Evolutionary conservation across 2,888 invertebrate genomes (phyloP).

Genomic region (Orthonevra nobilis): DNA sequence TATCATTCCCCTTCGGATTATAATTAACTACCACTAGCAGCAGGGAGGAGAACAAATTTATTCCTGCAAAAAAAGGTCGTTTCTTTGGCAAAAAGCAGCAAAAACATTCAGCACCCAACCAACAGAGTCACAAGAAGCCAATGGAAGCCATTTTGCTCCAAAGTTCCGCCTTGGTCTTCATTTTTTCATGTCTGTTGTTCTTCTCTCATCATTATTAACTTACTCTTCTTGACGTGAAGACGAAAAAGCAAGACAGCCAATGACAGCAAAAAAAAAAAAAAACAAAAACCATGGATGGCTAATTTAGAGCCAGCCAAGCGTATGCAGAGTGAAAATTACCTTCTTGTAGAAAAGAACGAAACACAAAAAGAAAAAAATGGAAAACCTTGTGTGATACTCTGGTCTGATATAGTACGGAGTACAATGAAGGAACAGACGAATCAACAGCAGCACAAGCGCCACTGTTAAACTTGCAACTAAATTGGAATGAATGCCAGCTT

Average conservation of each 20-base stretch:
- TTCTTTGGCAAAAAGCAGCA: constrained; percentile 19
- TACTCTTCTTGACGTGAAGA: constrained; percentile 63
- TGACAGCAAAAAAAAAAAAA: constrained; percentile 50
- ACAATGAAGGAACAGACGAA: constrained; percentile 53
- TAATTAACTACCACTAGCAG: constrained; percentile 71
- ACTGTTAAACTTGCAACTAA: constrained; percentile 6
- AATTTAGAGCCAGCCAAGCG: constrained; percentile 67
- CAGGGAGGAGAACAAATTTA: constrained; percentile 7
- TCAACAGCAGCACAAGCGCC: constrained; percentile 44
- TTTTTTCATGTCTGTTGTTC: constrained; percentile 27
- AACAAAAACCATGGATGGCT: constrained; percentile 55
- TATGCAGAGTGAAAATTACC: constrained; percentile 70
- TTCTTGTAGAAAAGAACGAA: constrained; percentile 11
- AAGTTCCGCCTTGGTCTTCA: constrained; percentile 58
- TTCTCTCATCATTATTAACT: constrained; percentile 66
- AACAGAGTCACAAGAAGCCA: constrained; percentile 62
- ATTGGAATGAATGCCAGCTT: constrained; percentile 8
- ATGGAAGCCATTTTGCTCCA: constrained; percentile 67
- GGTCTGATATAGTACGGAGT: constrained; percentile 61
- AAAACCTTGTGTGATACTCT: constrained; percentile 54
- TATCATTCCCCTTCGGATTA: constrained; percentile 73
- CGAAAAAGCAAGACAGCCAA: constrained; percentile 66
- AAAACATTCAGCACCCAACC: constrained; percentile 48
- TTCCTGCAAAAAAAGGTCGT: constrained; percentile 6
- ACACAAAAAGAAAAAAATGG: constrained; percentile 1